phyloP scores from a whole-genome alignment of 2,888 invertebrate genomes.

The Nomada goodeniana region DNA sequence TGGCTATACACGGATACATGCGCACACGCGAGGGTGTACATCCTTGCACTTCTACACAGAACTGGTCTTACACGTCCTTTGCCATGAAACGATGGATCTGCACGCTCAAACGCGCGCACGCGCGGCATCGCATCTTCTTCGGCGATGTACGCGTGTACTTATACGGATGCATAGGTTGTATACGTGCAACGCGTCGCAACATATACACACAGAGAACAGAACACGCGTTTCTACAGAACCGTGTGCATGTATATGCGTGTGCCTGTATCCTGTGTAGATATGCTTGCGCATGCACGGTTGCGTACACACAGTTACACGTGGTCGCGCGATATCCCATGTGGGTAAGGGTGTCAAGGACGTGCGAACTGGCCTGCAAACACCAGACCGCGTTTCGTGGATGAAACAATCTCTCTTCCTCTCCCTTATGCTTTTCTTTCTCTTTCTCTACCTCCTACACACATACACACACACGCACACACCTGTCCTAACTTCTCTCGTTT shows the following conservation, averaged over 20 bases:
- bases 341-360: slow-evolving; percentile 85
- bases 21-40: slow-evolving; percentile 27
- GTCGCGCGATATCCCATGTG: slow-evolving; percentile 80
- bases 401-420: slow-evolving; percentile 65
- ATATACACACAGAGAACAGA: slow-evolving; percentile 6
- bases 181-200: slow-evolving; percentile 30
- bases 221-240: slow-evolving; percentile 15
- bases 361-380: slow-evolving; percentile 83
- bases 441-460: neutral
- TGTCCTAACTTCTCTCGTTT: neutral
- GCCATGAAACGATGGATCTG: slow-evolving; percentile 35
- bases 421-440: slow-evolving; percentile 10
- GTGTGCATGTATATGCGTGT: neutral
- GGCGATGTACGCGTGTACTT: too few species aligned
- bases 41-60: slow-evolving; percentile 43
- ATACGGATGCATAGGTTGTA: neutral
- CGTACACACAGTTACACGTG: slow-evolving; percentile 56
- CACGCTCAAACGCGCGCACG: slow-evolving; percentile 44
- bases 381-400: slow-evolving; percentile 76
- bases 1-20: slow-evolving; percentile 12
- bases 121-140: slow-evolving; percentile 44
- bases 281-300: slow-evolving; percentile 40
- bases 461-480: slow-evolving; percentile 4
- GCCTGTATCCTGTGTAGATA: slow-evolving; percentile 7
- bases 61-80: slow-evolving; percentile 42